Evolutionary conservation across 2,888 invertebrate species (phyloP), one percentile per base, ranked within the genome.

Genomic region (Thecocarcelia acutangulata): DNA sequence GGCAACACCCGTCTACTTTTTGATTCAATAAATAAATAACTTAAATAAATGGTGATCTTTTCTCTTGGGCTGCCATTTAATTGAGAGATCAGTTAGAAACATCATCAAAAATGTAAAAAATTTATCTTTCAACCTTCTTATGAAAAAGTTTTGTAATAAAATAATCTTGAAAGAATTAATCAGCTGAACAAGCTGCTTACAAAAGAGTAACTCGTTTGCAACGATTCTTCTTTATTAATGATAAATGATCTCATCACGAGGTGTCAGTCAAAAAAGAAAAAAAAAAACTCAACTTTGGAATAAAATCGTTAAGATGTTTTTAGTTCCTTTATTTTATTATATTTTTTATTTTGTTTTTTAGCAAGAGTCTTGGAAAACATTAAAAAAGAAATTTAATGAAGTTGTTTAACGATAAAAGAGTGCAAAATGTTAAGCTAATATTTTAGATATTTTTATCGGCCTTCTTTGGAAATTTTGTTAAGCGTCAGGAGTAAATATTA

Each of bases 171-270:
- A 66, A 61, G 70, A 75, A 75, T 78, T 73, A 58, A 66, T 79
- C 66, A 59, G 64, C 48, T 66, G 21, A 68, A 59, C 48, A 54
- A 52, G 40, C 52, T 66, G 78, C 54, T 52, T 73, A 88, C 88
- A 88, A 88, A 86, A 85, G 87, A 33, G 33, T 85, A 87, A 87
- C 87, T 88, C 88, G 88, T 88, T 88, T 88, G 83, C 85, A 85
- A 83, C 85, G 84, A 84, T 86, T 85, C 79, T 77, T 66, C 73
- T 73, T 83, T 84, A 6, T 56, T 73, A 84, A 86, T 88, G 88
- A 89, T 88, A 88, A 88, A 89, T 89, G 88, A 89, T 87, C 88
- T 88, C 89, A 89, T 89, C 88, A 88, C 85, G 79, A 89, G 88
- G 87, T 89, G 88, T 88, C 88, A 86, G 86, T 84, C 73, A 80